A percentile compares a stretch with the other conserved stretches of the same genome.
phyloP scores from a whole-genome alignment of 1,140 invertebrate genomes.

The Eriocheir sinensis region DNA sequence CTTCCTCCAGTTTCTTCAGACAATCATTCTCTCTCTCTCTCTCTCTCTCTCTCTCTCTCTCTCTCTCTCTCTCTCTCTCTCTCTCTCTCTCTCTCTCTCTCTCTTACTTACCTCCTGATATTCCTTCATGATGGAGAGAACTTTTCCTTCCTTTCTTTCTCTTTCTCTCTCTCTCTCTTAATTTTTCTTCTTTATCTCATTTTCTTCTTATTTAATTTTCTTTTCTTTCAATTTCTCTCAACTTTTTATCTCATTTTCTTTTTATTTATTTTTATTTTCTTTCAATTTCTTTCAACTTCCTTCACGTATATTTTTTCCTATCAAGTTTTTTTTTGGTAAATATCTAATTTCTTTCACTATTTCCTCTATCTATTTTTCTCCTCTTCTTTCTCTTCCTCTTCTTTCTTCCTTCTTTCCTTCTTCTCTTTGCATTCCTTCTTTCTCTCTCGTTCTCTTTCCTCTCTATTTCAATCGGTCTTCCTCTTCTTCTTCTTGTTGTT shows the following conservation, averaged over 20 bases:
- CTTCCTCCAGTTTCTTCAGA: too few species aligned
- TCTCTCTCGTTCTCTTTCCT: too few species aligned
- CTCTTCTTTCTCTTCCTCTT: background rate
- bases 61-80: too few species aligned
- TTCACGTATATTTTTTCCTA: background rate
- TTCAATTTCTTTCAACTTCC: background rate
- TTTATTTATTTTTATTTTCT: background rate
- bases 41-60: too few species aligned
- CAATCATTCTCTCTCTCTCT: too few species aligned
- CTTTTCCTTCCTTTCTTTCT: background rate
- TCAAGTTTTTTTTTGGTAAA: too few species aligned
- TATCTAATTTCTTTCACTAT: background rate
- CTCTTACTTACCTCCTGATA: constrained; percentile 53
- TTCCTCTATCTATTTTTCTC: background rate
- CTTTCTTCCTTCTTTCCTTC: too few species aligned
- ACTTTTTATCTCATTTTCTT: background rate
- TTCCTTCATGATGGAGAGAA: constrained; percentile 43
- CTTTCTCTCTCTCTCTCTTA: background rate
- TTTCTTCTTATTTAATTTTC: background rate
- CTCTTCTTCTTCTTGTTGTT: too few species aligned
- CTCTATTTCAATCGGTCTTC: too few species aligned
- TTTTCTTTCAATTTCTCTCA: background rate
- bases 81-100: constrained; percentile 38
- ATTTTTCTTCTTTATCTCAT: background rate
- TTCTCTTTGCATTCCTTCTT: too few species aligned